phyloP scores from a whole-genome alignment of 2,888 invertebrate species.

The Leucophenga maculata region DNA sequence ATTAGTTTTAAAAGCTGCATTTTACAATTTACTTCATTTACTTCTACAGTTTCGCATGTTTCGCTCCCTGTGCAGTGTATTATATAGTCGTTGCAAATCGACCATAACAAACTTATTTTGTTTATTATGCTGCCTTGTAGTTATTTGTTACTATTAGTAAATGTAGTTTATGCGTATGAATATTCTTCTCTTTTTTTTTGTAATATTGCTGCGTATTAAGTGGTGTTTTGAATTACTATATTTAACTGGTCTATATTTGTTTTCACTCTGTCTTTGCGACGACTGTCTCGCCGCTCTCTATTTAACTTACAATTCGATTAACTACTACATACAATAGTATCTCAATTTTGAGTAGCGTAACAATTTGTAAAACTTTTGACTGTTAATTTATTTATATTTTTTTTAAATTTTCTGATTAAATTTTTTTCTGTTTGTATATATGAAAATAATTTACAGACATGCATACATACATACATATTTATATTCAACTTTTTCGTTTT shows the following conservation, averaged over 20 bases:
- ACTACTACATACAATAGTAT: conserved; percentile 15
- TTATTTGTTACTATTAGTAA: conserved; percentile 23
- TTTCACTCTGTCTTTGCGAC: too few species aligned
- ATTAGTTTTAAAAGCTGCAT: too few species aligned
- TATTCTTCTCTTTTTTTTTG: conserved; percentile 42
- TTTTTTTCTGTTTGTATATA: conserved; percentile 28
- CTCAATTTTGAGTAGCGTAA: conserved; percentile 6
- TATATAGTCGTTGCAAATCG: too few species aligned
- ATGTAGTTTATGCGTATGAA: conserved; percentile 45
- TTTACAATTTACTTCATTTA: too few species aligned
- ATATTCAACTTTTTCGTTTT: conserved; percentile 26
- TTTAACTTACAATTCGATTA: too few species aligned
- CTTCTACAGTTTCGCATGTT: too few species aligned
- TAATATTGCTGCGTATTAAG: neutral
- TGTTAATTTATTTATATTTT: conserved; percentile 48
- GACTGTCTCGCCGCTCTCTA: too few species aligned
- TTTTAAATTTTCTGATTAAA: conserved; percentile 47
- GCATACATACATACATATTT: conserved; percentile 25
- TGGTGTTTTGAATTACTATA: neutral
- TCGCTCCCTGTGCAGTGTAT: too few species aligned
- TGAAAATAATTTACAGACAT: conserved; percentile 35
- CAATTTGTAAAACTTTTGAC: conserved; percentile 10
- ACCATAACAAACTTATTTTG: neutral
- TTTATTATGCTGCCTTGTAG: neutral
- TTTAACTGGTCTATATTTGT: neutral